A percentile compares a stretch with the other conserved stretches of the same genome.
Conservation (phyloP, 2,113 vertebrate species). For the Pleuronectes platessa region DNA sequence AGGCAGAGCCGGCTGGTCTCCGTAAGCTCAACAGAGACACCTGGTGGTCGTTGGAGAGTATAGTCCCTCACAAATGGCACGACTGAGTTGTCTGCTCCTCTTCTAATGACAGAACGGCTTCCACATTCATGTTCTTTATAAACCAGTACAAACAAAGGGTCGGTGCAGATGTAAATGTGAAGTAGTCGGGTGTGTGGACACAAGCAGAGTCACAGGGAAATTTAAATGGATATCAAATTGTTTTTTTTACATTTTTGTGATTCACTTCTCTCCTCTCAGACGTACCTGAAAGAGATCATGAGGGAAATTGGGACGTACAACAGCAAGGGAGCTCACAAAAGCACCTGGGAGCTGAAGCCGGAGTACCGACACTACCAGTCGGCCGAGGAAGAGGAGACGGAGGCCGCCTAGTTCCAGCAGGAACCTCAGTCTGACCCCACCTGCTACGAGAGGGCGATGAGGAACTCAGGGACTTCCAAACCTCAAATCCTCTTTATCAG, state of each 20-base stretch:
- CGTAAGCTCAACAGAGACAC: slow-evolving; percentile 61
- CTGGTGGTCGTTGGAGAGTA: slow-evolving; percentile 43
- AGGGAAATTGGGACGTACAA: slow-evolving; percentile 94
- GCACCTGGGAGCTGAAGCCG: slow-evolving; percentile 96
- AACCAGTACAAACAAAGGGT: no score
- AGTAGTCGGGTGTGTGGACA: no score
- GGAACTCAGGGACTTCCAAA: no score
- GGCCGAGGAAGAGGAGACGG: slow-evolving; percentile 81
- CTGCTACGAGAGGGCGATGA: no score
- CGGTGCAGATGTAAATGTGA: no score
- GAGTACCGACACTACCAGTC: slow-evolving; percentile 94
- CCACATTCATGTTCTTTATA: no score
- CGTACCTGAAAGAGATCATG: slow-evolving; percentile 95
- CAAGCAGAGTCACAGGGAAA: no score
- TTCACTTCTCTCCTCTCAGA: slow-evolving; percentile 72
- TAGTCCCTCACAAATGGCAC: not conserved
- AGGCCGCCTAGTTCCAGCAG: slow-evolving; percentile 77
- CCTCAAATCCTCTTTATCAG: no score
- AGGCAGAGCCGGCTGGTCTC: fast-evolving
- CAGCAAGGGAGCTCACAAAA: slow-evolving; percentile 94
- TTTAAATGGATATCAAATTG: no score
- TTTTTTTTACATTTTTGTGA: no score
- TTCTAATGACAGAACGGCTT: no score
- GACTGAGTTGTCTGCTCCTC: not conserved
- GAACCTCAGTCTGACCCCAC: not conserved